Evolutionary conservation across 2,888 invertebrate species (phyloP).

Genomic region (Epiblema foenella): DNA sequence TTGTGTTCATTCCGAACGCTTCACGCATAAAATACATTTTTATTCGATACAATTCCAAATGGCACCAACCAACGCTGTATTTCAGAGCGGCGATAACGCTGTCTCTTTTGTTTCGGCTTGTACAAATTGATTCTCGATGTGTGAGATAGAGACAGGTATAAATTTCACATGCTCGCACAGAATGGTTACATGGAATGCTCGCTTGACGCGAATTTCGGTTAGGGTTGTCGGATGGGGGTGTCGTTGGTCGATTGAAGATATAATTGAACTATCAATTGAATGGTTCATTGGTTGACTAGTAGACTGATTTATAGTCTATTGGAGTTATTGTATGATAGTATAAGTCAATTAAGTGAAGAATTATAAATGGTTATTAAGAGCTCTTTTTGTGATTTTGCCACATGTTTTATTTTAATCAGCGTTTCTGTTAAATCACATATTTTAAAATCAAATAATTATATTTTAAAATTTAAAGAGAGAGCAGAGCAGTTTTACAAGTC

Average conservation of each 20-base stretch:
- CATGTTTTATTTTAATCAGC: too few relatives aligned
- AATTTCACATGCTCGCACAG: constrained; percentile 58
- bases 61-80: constrained; percentile 50
- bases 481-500: too few relatives aligned
- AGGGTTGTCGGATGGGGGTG: constrained; percentile 57
- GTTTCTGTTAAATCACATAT: too few relatives aligned
- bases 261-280: constrained; percentile 25
- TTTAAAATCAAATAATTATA: too few relatives aligned
- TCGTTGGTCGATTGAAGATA: constrained; percentile 19
- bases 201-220: constrained; percentile 48
- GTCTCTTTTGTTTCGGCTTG: constrained; percentile 59
- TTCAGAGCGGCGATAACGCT: constrained; percentile 51
- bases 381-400: not conserved
- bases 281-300: constrained; percentile 14
- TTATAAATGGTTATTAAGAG: not conserved
- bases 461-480: too few relatives aligned
- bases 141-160: constrained; percentile 69
- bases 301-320: constrained; percentile 23
- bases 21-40: constrained; percentile 36
- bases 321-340: constrained; percentile 33
- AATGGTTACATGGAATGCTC: constrained; percentile 28
- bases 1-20: constrained; percentile 2
- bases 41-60: constrained; percentile 45
- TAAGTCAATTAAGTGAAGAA: not conserved
- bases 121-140: constrained; percentile 63